Percentiles rank a stretch among this genome's conserved stretches.
These are phyloP conservation scores for Xiphophorus couchianus DNA, from an alignment of 2,113 vertebrate species.

Conservation along the genomic window DNA sequence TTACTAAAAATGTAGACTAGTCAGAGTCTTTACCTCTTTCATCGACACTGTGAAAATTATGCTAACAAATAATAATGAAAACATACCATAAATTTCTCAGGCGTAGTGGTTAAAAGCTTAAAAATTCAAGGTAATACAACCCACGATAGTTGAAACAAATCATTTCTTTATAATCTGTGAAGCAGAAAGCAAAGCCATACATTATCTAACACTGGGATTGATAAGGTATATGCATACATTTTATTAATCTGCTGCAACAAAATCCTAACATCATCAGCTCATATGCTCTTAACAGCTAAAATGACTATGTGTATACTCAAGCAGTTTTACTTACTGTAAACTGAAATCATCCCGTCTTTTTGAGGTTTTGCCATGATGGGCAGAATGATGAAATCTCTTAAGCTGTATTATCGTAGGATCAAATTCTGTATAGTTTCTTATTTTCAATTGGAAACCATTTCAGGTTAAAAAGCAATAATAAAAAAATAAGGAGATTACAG, in stretches of 20 bases:
- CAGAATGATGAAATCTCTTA: conserved; percentile 48
- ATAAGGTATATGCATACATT: not conserved
- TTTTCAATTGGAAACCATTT: not conserved
- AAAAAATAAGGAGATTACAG: conserved; percentile 25
- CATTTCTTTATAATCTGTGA: not conserved
- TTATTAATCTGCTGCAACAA: conserved; percentile 38
- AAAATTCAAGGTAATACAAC: not conserved
- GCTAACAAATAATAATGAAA: too few species aligned
- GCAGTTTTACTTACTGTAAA: conserved; percentile 56
- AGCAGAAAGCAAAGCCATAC: conserved; percentile 7
- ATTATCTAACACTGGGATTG: conserved; percentile 3
- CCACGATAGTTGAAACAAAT: conserved; percentile 1
- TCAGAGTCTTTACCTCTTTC: too few species aligned
- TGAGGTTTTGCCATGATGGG: conserved; percentile 20
- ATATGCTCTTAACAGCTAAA: conserved; percentile 26
- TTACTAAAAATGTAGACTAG: too few species aligned
- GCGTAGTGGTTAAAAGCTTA: not conserved
- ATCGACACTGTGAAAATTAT: too few species aligned
- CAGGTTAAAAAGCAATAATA: not conserved
- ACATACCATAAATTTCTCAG: not conserved
- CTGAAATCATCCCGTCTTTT: conserved; percentile 44
- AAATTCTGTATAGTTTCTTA: conserved; percentile 9
- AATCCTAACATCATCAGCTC: conserved; percentile 37
- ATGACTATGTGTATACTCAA: conserved; percentile 41
- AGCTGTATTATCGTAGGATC: conserved; percentile 56